phyloP scores from a whole-genome alignment of 2,113 vertebrate genomes.

The Sebastes fasciatus region DNA sequence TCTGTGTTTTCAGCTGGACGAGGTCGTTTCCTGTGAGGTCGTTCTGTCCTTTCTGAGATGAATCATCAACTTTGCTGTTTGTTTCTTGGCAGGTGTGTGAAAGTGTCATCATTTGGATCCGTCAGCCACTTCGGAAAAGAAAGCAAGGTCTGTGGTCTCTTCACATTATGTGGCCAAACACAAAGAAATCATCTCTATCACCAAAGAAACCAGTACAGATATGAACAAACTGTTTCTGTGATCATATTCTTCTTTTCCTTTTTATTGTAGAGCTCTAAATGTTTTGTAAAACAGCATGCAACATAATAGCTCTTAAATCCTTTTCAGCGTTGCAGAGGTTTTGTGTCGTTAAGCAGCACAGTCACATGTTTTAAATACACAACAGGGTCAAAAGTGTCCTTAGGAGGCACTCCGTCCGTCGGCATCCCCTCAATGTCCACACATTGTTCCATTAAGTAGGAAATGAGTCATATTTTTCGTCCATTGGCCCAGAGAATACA shows the following conservation, averaged over 20 bases:
- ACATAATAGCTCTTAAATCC: not conserved
- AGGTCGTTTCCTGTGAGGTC: not conserved
- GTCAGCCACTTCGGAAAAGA: constrained; percentile 87
- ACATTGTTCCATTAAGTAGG: too few species aligned
- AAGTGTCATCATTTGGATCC: constrained; percentile 88
- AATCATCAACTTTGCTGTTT: constrained; percentile 25
- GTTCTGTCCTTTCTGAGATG: not conserved
- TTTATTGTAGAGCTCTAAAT: not conserved
- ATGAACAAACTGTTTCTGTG: too few species aligned
- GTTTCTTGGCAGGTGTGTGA: constrained; percentile 83
- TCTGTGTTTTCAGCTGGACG: not conserved
- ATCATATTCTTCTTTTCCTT: not conserved
- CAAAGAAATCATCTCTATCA: not conserved
- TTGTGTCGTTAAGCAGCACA: not conserved
- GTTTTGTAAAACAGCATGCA: not conserved
- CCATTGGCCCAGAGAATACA: too few species aligned
- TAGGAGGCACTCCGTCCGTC: too few species aligned
- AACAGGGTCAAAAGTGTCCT: not conserved
- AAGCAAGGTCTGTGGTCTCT: constrained; percentile 78
- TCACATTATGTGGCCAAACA: not conserved
- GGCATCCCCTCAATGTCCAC: too few species aligned
- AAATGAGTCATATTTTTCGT: too few species aligned
- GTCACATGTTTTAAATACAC: not conserved
- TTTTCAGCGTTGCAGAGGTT: not conserved
- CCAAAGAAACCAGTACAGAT: not conserved